phyloP scores from a whole-genome alignment of 2,888 invertebrate species.

The Epinotia ramella region DNA sequence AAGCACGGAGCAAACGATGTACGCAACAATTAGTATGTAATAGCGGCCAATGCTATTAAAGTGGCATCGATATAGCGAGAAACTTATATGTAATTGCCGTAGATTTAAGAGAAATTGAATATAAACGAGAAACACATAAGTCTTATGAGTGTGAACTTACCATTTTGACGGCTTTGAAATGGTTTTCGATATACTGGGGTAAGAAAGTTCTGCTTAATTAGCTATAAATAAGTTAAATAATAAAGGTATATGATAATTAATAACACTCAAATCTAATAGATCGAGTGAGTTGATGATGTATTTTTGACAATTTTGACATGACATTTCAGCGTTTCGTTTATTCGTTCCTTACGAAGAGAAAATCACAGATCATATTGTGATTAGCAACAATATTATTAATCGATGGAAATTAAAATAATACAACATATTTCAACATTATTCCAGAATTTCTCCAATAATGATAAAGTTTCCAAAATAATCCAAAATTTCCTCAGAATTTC shows the following conservation, averaged over 20 bases:
- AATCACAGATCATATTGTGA: neutral
- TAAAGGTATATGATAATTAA: conserved; percentile 13
- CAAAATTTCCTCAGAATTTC: neutral
- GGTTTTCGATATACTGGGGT: neutral
- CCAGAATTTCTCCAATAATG: too few relatives aligned
- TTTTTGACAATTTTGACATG: conserved; percentile 5
- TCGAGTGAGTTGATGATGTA: neutral
- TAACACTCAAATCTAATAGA: neutral
- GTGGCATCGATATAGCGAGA: neutral
- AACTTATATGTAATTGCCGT: neutral
- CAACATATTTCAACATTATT: too few relatives aligned
- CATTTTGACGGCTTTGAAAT: conserved; percentile 13
- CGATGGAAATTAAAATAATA: too few relatives aligned
- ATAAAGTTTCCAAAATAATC: neutral
- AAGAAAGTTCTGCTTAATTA: neutral
- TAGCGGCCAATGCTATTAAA: neutral
- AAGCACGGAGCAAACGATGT: neutral
- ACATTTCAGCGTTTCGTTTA: conserved; percentile 24
- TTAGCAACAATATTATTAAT: too few relatives aligned
- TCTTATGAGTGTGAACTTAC: conserved; percentile 7
- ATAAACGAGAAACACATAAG: conserved; percentile 4
- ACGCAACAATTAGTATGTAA: neutral
- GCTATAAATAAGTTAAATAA: neutral
- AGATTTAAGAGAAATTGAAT: neutral
- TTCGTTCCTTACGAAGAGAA: neutral